Base-by-base conservation (phyloP, 2,888 invertebrate species). In the Papilio demoleus region DNA sequence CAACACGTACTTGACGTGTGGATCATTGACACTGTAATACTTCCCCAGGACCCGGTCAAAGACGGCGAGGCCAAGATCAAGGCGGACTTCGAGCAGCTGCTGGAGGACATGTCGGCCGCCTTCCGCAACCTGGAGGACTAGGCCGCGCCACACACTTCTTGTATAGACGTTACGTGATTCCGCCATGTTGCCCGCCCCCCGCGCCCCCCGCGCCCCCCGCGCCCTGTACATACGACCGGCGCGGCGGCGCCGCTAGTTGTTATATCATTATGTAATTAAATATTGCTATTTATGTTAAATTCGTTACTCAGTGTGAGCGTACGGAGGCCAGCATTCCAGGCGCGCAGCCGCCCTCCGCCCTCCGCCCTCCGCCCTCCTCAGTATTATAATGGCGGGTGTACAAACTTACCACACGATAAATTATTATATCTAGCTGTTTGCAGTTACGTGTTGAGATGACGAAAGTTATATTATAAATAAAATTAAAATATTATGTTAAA, bases 91-190 rank as follows among this genome's bases (percentile, higher is more conserved):
- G 99, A 99, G 87, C 99, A 99, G 83, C 93, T 99, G 67, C 94
- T 98, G 80, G 99, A 99, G 90, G 98, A 98, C 87, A 98, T 99
- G 94, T 97, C 98, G 80, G 97, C 97, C 85, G 97, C 98, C 79
- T 99, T 99, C 95, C 96, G 99, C 90, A 99, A 99, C 94, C 94
- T 99, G 84, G 99, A 99, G 94, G 99, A 99, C 92, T 98, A 97
- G 94, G 11, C 19, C 14, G 50, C 24, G 27, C 4, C 27, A 17
- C 31, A 17, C 31, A 53, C 27, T 53, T 6, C 53, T 5, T 50
- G 5, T 50, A 50, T 24, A 50, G 47, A 50, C 2, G 47, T 50
- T 12, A 17, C 12, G 47, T 24, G 24, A 24, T 24, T 27, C 27
- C 50, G 50, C 50, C 50, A 27, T 53, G 9, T 50, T 24, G 22